These are phyloP conservation scores for Xiphophorus hellerii DNA, from an alignment of 2,113 vertebrate genomes.

Conservation along the genomic window DNA sequence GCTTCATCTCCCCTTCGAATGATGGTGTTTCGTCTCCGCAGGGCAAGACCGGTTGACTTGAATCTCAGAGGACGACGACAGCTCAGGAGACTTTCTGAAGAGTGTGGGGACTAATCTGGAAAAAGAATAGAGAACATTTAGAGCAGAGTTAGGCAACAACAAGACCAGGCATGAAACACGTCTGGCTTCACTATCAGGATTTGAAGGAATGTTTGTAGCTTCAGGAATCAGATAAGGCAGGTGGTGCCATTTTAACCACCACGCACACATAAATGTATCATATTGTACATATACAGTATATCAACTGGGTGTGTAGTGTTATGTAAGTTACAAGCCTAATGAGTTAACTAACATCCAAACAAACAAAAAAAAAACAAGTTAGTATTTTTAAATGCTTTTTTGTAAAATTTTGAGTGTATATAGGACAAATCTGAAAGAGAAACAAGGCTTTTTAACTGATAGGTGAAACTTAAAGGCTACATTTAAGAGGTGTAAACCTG, in stretches of 20 bases:
- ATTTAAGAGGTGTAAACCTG: background rate
- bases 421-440: too few species aligned
- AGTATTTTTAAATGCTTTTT: too few species aligned
- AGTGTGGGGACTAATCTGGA: slow-evolving; percentile 51
- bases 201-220: slow-evolving; percentile 48
- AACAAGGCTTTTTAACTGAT: too few species aligned
- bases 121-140: background rate
- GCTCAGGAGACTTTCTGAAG: slow-evolving; percentile 42
- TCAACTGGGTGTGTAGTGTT: too few species aligned
- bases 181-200: slow-evolving; percentile 35
- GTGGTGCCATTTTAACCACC: background rate
- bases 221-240: slow-evolving; percentile 56
- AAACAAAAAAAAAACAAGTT: too few species aligned
- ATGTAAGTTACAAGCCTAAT: too few species aligned
- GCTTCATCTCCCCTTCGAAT: slow-evolving; percentile 79
- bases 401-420: too few species aligned
- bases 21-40: slow-evolving; percentile 59
- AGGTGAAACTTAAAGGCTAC: background rate
- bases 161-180: slow-evolving; percentile 63
- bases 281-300: too few species aligned
- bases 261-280: too few species aligned
- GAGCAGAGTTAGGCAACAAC: slow-evolving; percentile 45
- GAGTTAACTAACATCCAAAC: too few species aligned
- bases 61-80: slow-evolving; percentile 32
- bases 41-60: slow-evolving; percentile 34